Base-by-base conservation (phyloP, 1,140 invertebrate species). In the Oryctes rhinoceros region DNA sequence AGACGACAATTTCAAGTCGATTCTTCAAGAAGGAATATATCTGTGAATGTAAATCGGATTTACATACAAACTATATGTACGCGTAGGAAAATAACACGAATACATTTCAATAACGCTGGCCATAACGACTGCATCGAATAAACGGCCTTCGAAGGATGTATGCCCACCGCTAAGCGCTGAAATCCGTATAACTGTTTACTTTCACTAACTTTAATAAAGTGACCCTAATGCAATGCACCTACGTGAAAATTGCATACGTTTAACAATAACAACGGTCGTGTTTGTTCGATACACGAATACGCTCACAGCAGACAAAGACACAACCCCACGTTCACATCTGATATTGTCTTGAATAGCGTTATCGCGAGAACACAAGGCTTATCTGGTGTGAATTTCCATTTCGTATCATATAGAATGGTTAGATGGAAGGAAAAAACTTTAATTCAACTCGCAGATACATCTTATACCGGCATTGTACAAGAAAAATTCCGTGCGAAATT, bases 171-270 rank as follows among this genome's bases (percentile, higher is more conserved):
- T 71, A 15, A 18, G 53, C 13, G 53, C 53, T 59, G 35, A 71
- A 71, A 24, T 71, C 35, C 65, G 35, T 37, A 44, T 10, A 71
- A 35, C 18, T 7, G 37, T 71, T 71, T 71, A 71, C 65, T 71
- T 71, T 71, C 65, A 71, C 65, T 15, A 15, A 9, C 39, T 37
- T 71, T 71, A 71, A 71, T 71, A 71, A 30, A 71, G 65, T 71
- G 65, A 71, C 65, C 65, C 65, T 71, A 71, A 71, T 71, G 20
- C 65, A 71, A 24, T 71, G 65, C 65, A 37, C 65, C 65, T 71
- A 71, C 65, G 24, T 71, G 65, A 71, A 71, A 71, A 71, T 24
- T 71, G 65, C 65, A 71, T 30, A 37, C 65, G 20, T 71, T 24
- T 71, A 71, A 71, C 65, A 6, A 18, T 59, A 71, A 71, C 24